Evolutionary conservation across 2,888 invertebrate species (phyloP), one percentile per base, ranked within the genome.

Genomic region (Lasioglossum lativentre): DNA sequence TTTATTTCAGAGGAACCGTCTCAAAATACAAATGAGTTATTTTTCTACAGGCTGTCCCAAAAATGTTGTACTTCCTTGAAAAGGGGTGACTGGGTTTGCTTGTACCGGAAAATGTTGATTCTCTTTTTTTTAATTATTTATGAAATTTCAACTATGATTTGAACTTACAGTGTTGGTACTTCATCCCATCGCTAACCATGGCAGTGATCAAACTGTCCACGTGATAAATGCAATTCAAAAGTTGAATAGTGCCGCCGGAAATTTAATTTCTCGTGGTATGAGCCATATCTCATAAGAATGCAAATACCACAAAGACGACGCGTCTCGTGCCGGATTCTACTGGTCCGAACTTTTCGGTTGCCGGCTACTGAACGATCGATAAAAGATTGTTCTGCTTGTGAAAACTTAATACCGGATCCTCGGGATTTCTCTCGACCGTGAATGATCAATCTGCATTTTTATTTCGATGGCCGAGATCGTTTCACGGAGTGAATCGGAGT

Each of bases 161-260:
- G 27, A 27, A 4, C 4, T 14, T 14, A n/a, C 56, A n/a, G 56
- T 4, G 56, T 10, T 59, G 4, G 4, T 59, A 12, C 59, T 59
- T 5, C 0, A 14, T 27, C n/a, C 27, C 27, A 5, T 59, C 14
- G 40, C 75, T 30, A 52, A 70, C 27, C 83, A 68, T 77, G 85
- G 80, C 90, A 77, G 80, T 78, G 59, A 59, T 59, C 14, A 27
- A 27, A 59, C 59, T n/a, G 27, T 47, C 71, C 76, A 72, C 59
- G 75, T 85, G 85, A 85, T 92, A 92, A 91, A 91, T 92, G 89
- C 82, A 82, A 86, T 91, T 90, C 85, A 88, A 90, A 90, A 88
- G 85, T 91, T 87, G 84, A 83, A 72, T 75, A 66, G 52, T 38
- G 78, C 72, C 82, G 38, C 73, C 27, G 85, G 73, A 87, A 88